These are phyloP conservation scores for Leucosticte australis DNA, from an alignment of 2,113 vertebrate species.

Conservation along the genomic window DNA sequence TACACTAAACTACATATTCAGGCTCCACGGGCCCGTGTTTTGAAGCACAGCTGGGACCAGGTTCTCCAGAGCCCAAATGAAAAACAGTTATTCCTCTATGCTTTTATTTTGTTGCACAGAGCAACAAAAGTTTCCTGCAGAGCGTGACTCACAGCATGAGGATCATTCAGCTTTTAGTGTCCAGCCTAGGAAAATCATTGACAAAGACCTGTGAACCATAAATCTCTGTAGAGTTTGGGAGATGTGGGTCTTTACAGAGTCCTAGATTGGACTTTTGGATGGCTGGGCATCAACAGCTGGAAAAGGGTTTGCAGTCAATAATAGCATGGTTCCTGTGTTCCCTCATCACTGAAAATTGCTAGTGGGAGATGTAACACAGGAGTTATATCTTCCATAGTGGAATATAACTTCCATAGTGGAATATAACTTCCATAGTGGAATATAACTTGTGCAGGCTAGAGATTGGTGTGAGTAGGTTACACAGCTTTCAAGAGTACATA, in stretches of 20 bases:
- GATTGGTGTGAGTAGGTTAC: not conserved
- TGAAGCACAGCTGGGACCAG: not conserved
- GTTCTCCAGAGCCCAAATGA: rapidly evolving
- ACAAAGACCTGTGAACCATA: not conserved
- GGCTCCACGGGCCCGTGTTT: not conserved
- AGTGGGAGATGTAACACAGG: not conserved
- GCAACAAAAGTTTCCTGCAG: not conserved
- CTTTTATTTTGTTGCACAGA: not conserved
- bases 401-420: not conserved
- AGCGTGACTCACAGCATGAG: not conserved
- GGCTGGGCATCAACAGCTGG: not conserved
- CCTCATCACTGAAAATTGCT: not conserved
- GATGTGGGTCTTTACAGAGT: not conserved
- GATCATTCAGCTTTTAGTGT: not conserved
- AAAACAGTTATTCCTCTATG: not conserved
- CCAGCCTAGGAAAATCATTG: not conserved
- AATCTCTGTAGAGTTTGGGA: not conserved
- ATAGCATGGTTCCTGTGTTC: not conserved
- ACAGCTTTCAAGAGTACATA: not conserved
- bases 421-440: not conserved
- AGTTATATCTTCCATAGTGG: not conserved
- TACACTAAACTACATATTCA: not conserved
- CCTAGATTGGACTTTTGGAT: not conserved
- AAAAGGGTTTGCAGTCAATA: not conserved
- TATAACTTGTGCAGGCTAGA: not conserved